Conservation (phyloP, 2,797 vertebrate genomes). For the Dermochelys coriacea region DNA sequence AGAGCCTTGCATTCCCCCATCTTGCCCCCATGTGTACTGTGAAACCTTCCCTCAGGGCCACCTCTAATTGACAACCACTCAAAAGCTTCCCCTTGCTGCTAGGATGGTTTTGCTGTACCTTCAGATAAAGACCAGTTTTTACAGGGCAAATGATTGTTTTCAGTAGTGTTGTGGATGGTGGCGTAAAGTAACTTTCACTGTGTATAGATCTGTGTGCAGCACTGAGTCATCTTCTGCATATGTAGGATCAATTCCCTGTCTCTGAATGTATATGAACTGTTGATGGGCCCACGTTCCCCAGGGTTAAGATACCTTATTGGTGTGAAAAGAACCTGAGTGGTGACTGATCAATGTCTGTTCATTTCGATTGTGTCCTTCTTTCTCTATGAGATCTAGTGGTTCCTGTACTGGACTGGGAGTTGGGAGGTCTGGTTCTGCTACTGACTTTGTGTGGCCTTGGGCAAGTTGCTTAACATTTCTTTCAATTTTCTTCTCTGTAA, state of each 20-base stretch:
- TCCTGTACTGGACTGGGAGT: background rate
- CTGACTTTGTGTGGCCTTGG: fast-evolving
- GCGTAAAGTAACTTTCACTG: background rate
- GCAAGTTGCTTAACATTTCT: background rate
- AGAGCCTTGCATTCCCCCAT: background rate
- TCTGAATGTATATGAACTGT: background rate
- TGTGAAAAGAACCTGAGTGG: background rate
- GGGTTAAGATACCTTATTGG: background rate
- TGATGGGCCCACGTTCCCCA: background rate
- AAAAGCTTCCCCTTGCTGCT: background rate
- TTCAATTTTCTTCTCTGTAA: fast-evolving
- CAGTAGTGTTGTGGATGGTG: background rate
- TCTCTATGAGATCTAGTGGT: background rate
- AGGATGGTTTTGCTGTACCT: background rate
- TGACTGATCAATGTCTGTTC: background rate
- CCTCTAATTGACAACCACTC: background rate
- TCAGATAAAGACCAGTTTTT: background rate
- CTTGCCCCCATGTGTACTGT: background rate
- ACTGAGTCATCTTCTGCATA: background rate
- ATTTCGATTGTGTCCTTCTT: background rate
- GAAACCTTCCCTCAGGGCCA: fast-evolving
- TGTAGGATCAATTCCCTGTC: background rate
- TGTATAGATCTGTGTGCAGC: background rate
- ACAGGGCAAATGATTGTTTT: background rate
- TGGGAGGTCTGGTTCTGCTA: background rate